Evolutionary conservation across 92 coral and sea anemone species (phyloP).

Genomic region (Palythoa grandiflora): DNA sequence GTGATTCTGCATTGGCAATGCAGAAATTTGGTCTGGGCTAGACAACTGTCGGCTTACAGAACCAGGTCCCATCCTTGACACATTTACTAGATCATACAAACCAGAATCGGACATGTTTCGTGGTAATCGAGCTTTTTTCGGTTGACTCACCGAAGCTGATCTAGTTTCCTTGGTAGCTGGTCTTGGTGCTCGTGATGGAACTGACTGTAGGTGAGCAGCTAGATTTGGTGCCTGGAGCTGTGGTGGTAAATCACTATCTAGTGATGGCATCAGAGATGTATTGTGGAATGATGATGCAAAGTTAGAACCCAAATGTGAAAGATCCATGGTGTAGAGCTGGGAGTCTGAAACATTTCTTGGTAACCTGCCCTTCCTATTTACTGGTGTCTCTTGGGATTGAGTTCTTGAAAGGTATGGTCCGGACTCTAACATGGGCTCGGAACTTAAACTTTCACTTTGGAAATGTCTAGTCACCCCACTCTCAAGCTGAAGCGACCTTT

Average conservation of each 20-base stretch:
- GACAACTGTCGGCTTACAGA: conserved; percentile 13
- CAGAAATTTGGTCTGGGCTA: conserved; percentile 6
- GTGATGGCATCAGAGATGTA: conserved; percentile 68
- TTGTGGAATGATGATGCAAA: conserved; percentile 44
- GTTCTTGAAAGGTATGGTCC: conserved; percentile 4
- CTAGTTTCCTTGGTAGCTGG: conserved; percentile 61
- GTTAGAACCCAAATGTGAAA: conserved; percentile 73
- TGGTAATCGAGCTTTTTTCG: conserved; percentile 90
- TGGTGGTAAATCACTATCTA: conserved; percentile 83
- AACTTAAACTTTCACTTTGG: conserved; percentile 20
- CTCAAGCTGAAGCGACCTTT: neutral
- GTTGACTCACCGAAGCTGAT: conserved; percentile 63
- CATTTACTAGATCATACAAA: conserved; percentile 68
- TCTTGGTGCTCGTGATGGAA: conserved; percentile 66
- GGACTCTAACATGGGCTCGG: conserved; percentile 14
- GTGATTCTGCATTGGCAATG: conserved; percentile 29
- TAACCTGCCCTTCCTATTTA: conserved; percentile 68
- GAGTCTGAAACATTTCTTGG: conserved; percentile 96
- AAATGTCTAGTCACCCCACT: neutral
- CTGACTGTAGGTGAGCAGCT: conserved; percentile 93
- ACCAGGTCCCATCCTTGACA: conserved; percentile 52
- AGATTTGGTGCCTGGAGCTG: conserved; percentile 97
- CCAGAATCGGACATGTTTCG: conserved; percentile 97
- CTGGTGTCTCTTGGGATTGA: conserved; percentile 13
- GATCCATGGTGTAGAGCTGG: conserved; percentile 84